phyloP scores from a whole-genome alignment of 2,888 invertebrate genomes.

The Agonopterix alstromeriana region DNA sequence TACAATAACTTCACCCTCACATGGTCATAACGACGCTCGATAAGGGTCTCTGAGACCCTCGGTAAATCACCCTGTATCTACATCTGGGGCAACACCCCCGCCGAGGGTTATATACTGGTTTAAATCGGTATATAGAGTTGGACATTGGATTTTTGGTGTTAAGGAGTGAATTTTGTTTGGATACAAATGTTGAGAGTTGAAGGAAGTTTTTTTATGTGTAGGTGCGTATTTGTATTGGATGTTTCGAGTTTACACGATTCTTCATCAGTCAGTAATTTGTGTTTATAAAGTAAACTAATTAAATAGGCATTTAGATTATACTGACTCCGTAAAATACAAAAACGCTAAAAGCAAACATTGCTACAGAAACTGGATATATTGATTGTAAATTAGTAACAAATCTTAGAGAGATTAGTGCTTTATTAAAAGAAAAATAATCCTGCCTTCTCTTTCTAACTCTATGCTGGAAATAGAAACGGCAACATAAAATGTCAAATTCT shows the following conservation, averaged over 20 bases:
- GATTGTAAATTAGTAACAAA: too few species aligned
- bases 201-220: not conserved
- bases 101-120: constrained; percentile 28
- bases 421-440: too few species aligned
- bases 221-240: not conserved
- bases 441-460: too few species aligned
- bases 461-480: too few species aligned
- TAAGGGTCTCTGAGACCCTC: constrained; percentile 72
- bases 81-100: constrained; percentile 56
- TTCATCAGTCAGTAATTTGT: not conserved
- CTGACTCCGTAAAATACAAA: too few species aligned
- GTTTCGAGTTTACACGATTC: not conserved
- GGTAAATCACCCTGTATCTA: constrained; percentile 71
- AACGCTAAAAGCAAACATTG: too few species aligned
- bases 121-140: constrained; percentile 27
- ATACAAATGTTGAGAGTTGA: not conserved
- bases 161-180: not conserved
- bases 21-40: constrained; percentile 75
- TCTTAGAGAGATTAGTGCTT: too few species aligned
- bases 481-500: too few species aligned
- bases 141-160: constrained; percentile 33
- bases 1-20: constrained; percentile 71
- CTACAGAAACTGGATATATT: too few species aligned
- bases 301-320: too few species aligned
- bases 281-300: not conserved